Evolutionary conservation across 2,113 vertebrate genomes (phyloP), one percentile per base, ranked within the genome.

Genomic region (Okapia johnstoni): DNA sequence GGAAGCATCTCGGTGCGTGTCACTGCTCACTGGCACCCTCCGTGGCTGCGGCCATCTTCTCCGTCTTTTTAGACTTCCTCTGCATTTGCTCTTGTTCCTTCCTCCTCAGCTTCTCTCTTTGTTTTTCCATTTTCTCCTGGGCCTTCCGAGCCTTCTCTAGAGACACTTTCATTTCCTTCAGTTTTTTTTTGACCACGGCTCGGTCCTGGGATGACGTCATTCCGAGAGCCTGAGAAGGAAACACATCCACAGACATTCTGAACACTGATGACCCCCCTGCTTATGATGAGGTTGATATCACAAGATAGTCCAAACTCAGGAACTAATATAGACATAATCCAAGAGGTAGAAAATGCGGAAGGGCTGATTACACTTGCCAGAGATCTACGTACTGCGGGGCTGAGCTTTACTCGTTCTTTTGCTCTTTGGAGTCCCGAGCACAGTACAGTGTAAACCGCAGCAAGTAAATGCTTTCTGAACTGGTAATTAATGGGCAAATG

Each of bases 131-230:
- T 95, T 99, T 99, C 98, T 99, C 99, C 61, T 99, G 99, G 98
- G 99, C 99, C 98, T 99, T 99, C 92, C 98, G 98, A 93, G 99
- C 99, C 98, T 99, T 99, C 97, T 99, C 99, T 97, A 99, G 98
- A 92, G 99, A 98, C 55, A 98, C 92, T 98, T 99, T 99, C 97
- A 99, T 99, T 98, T 99, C 99, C 98, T 99, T 99, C 88, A 99
- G 98, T 97, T 99, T 99, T 98, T 99, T 99, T 99, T 99, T 99
- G 96, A 99, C 97, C 89, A 99, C 63, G 6, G 99, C 98, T 88
- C 99, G 99, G 92, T 99, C 99, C 97, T 99, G 99, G 92, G 99
- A 99, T 40, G 99, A 99, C 28, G 98, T 98, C 84, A 99, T 99
- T 80, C 99, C 99, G 58, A 99, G 99, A 63, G 98, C 98, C 99